Percentiles rank a stretch among this genome's conserved stretches.
Conservation (phyloP, 2,888 invertebrate species). For the Calliopum simillimum region DNA sequence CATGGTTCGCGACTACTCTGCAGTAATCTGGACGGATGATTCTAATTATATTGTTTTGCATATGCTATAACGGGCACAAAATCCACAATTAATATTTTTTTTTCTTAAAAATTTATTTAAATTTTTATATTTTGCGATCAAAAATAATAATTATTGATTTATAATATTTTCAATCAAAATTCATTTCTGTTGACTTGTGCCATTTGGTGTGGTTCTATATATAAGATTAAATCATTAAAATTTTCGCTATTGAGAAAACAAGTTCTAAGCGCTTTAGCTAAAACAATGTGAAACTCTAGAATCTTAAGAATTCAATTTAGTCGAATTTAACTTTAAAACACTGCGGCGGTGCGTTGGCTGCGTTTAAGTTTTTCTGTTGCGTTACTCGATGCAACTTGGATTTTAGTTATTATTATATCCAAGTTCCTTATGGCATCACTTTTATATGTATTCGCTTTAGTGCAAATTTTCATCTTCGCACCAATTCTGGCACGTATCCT, state of each 20-base stretch:
- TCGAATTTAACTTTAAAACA: background rate
- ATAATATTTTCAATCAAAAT: too few relatives aligned
- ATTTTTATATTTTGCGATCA: too few relatives aligned
- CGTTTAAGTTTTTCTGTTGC: too few relatives aligned
- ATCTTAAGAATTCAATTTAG: conserved; percentile 5
- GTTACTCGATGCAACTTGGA: background rate
- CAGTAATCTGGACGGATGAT: too few relatives aligned
- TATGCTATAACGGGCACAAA: too few relatives aligned
- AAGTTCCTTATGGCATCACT: background rate
- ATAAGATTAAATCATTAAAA: background rate
- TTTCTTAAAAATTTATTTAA: too few relatives aligned
- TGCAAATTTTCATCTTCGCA: background rate
- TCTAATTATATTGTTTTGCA: too few relatives aligned
- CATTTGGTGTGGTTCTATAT: background rate
- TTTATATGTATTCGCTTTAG: background rate
- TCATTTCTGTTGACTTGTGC: background rate
- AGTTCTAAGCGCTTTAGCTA: background rate
- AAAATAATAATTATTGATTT: too few relatives aligned
- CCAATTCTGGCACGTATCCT: conserved; percentile 37
- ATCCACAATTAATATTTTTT: too few relatives aligned
- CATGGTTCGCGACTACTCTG: too few relatives aligned
- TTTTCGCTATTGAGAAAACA: conserved; percentile 5
- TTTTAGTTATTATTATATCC: background rate
- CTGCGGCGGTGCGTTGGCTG: background rate
- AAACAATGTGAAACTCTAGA: background rate